Evolutionary conservation across 1,140 invertebrate genomes (phyloP), one percentile per base, ranked within the genome.

Genomic region (Sycophila sp.): DNA sequence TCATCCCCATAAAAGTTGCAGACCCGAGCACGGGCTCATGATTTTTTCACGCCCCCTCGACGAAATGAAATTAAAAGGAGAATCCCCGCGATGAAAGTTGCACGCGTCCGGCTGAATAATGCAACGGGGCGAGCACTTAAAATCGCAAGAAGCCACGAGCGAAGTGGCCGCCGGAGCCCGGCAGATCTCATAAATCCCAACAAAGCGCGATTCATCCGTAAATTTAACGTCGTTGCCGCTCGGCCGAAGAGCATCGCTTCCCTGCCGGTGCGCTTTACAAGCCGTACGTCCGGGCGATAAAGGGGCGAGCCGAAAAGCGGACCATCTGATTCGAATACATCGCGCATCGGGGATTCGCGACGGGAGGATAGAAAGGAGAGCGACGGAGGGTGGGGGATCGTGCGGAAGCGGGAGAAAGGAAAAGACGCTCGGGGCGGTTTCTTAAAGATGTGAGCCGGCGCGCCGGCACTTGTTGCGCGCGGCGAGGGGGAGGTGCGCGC

Each of bases 401-500:
- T 13, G 30, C 19, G 34, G n/a, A 17, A 56, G 26, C n/a, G 17
- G 22, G 26, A 30, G 55, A 24, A 17, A 11, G 30, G 22, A 10
- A 40, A 34, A 62, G 22, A 26, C 36, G 10, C 26, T n/a, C 13
- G 34, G 10, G 72, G 70, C 71, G 77, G 76, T 84, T 85, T 85
- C 84, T 86, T 85, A 83, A 85, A 86, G 83, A 85, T 80, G 81
- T 76, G 81, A 78, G 72, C 24, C 68, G 73, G 75, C 76, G 28
- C 19, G 17, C 32, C 40, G 78, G 80, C 84, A 86, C 84, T 86
- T 86, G 84, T 86, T 86, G 84, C 84, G 56, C 79, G 65, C 30
- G 72, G 55, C 71, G 75, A 76, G 77, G 76, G 78, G 77, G 60
- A 22, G 71, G 73, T 71, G 75, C 77, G 40, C 51, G 34, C 17